Base-by-base conservation (phyloP, 92 coral and sea anemone species). In the Zoanthus gigantus region DNA sequence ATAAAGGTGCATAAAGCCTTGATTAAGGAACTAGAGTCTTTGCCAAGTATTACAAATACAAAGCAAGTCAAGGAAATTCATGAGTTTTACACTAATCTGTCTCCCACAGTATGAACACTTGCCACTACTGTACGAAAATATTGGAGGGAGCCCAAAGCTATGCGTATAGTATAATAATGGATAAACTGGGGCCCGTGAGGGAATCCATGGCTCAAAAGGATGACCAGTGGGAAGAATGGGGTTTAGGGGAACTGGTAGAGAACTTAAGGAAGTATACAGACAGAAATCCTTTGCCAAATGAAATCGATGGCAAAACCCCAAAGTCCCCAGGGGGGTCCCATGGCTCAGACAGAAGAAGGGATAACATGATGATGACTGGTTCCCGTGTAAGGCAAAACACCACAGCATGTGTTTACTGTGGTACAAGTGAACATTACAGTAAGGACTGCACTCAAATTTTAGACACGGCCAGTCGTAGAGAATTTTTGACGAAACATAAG, bases 191-290 rank as follows among this genome's bases (percentile, higher is more conserved):
- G 5, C 90, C 90, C 0, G 92, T 72, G 9, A 60, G 88, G 72
- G 88, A 82, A 42, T 57, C 56, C 42, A 54, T 88, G 54, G 89
- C 71, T 4, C 95, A 79, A 45, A 85, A 88, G 57, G 92, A 93
- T 34, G 92, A 91, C 87, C 60, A 93, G 32, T 93, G 93, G 95
- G 87, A 90, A 73, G 82, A 81, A 16, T 88, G 89, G 92, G 73
- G 83, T 2, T 56, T 88, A 45, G 88, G 88, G 47, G 78, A 88
- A n/a, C 93, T 90, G 14, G 89, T 88, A 4, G 93, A 85, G 28
- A 88, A 88, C 71, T 65, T 88, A 12, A 58, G 88, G 34, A 93
- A 73, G 63, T 93, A 89, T 78, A 88, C 86, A 48, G 77, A 88
- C 32, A 81, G 89, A 63, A 90, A 80, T 42, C 93, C 90, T 63